These are phyloP conservation scores for Grammomys dolichurus DNA, from an alignment of 2,113 vertebrate genomes.

Conservation along the genomic window DNA sequence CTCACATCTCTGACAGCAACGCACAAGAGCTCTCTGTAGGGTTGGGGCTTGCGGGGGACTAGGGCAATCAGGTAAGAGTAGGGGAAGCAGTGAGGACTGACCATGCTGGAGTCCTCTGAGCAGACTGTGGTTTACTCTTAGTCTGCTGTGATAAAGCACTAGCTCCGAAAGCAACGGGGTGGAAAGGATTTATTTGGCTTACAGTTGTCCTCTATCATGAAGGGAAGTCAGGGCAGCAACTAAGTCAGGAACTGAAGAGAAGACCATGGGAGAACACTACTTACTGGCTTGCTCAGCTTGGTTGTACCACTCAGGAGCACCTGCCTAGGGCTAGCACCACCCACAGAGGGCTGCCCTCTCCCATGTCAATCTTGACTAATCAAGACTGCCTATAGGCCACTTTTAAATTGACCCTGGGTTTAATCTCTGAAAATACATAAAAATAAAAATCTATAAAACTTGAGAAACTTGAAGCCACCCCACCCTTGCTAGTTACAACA, in stretches of 20 bases:
- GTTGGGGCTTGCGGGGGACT: too few species aligned
- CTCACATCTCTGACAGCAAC: slow-evolving; percentile 13
- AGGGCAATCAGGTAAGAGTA: not conserved
- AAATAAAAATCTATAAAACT: slow-evolving; percentile 10
- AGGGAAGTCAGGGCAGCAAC: not conserved
- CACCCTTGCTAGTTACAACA: not conserved
- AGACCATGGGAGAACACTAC: not conserved
- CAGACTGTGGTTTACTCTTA: not conserved
- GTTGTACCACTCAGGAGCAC: not conserved
- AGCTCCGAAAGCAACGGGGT: not conserved
- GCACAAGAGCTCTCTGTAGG: not conserved
- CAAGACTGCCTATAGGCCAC: not conserved
- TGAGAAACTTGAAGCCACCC: not conserved
- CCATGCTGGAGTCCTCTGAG: not conserved
- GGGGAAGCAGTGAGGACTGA: not conserved
- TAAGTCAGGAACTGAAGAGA: not conserved
- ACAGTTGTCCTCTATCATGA: not conserved
- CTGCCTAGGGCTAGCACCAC: not conserved
- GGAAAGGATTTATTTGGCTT: not conserved
- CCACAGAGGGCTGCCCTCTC: not conserved
- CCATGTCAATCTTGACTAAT: not conserved
- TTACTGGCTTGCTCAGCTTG: not conserved
- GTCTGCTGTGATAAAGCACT: not conserved
- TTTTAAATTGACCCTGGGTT: not conserved
- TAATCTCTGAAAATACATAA: not conserved